Evolutionary conservation across 2,113 vertebrate species (phyloP), one percentile per base, ranked within the genome.

Genomic region (Gopherus flavomarginatus): DNA sequence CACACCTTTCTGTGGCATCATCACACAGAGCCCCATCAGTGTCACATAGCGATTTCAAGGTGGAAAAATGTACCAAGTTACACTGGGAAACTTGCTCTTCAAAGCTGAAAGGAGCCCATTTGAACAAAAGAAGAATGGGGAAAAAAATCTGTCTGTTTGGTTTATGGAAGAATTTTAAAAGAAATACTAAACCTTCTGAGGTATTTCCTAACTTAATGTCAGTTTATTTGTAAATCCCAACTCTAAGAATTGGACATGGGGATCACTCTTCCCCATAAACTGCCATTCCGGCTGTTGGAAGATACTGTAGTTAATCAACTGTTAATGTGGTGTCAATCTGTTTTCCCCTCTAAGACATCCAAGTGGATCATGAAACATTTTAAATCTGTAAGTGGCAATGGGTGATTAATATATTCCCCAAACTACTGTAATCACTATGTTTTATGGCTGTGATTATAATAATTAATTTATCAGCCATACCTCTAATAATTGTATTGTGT

Each of bases 91-190:
- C 27, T 13, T 85, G 89, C 90, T 85, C 82, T 92, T 96, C 92
- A 90, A 85, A 95, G 88, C 79, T 90, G 92, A 95, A 90, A 84
- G 88, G 50, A 91, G 4, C 12, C 69, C 13, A 69, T 92, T 89
- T 93, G 72, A 95, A 86, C 87, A 93, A 85, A 84, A 92, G 79
- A 81, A 47, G 92, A 90, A 82, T 84, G 0, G 6, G 21, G 93
- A 88, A 89, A 82, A 88, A 80, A 75, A 96, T 93, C 96, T 94
- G 78, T 96, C 92, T 75, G 8, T 82, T 91, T 96, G 49, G 17
- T 83, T 93, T 95, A 89, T 91, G 50, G 53, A 44, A 9, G 49
- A 56, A 56, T 56, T 89, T 94, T 92, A 50, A 65, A 96, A 94
- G 81, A 52, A 89, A 83, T 72, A 88, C 24, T 27, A 50, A 53